Conservation (phyloP, 2,113 vertebrate genomes). For the Seriola rivoliana region DNA sequence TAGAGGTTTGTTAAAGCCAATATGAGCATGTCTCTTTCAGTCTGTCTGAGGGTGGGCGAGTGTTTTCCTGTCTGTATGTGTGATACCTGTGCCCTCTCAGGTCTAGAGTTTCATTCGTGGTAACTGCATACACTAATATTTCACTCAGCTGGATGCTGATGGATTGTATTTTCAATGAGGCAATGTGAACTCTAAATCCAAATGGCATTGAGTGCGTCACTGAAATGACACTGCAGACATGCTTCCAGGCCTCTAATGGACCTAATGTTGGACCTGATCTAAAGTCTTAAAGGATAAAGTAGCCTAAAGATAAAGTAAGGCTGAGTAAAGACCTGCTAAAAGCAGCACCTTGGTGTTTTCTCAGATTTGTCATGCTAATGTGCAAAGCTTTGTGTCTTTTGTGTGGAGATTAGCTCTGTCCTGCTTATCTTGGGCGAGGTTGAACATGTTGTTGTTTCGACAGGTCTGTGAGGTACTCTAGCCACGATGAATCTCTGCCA, state of each 20-base stretch:
- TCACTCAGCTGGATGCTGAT: slow-evolving; percentile 47
- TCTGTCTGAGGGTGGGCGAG: slow-evolving; percentile 22
- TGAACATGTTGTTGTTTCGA: slow-evolving; percentile 70
- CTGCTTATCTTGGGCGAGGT: slow-evolving; percentile 70
- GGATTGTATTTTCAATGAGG: slow-evolving; percentile 38
- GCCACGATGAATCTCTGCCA: slow-evolving; percentile 56
- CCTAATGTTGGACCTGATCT: slow-evolving; percentile 21
- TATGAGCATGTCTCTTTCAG: slow-evolving; percentile 34
- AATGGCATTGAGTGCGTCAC: slow-evolving; percentile 16
- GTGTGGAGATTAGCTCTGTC: slow-evolving; percentile 55
- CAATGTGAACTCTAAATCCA: slow-evolving; percentile 29
- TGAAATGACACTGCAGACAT: slow-evolving; percentile 18
- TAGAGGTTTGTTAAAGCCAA: slow-evolving; percentile 37
- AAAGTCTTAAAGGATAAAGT: slow-evolving; percentile 12
- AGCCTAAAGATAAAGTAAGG: background rate
- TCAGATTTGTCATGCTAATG: slow-evolving; percentile 35
- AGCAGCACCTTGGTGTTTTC: slow-evolving; percentile 41
- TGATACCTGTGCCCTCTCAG: slow-evolving; percentile 31
- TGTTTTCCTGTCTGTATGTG: slow-evolving; percentile 49
- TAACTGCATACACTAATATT: slow-evolving; percentile 54
- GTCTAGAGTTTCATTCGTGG: slow-evolving; percentile 40
- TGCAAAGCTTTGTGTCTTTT: slow-evolving; percentile 51
- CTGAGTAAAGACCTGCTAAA: slow-evolving; percentile 31
- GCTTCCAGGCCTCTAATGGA: background rate
- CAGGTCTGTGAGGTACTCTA: slow-evolving; percentile 58